A percentile compares a stretch with the other conserved stretches of the same genome.
Conservation (phyloP, 2,888 invertebrate species). For the Netelia fuscicornis region DNA sequence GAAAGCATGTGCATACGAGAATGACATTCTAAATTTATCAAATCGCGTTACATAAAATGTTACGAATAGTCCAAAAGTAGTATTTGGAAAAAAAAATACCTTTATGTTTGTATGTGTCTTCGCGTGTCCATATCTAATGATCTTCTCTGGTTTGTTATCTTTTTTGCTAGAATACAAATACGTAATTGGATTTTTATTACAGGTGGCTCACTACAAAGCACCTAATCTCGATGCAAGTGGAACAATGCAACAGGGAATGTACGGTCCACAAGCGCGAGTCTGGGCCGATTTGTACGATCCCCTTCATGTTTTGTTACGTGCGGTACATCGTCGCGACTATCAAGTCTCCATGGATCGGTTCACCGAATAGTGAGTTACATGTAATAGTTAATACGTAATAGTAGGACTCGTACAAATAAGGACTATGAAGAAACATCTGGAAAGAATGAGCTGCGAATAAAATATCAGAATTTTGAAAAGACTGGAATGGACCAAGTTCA, state of each 20-base stretch:
- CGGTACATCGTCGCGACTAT: slow-evolving; percentile 96
- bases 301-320: slow-evolving; percentile 95
- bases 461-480: background rate
- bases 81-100: too few relatives aligned
- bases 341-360: slow-evolving; percentile 98
- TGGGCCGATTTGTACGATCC: slow-evolving; percentile 98
- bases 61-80: too few relatives aligned
- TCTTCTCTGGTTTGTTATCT: too few relatives aligned
- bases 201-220: slow-evolving; percentile 94
- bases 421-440: background rate
- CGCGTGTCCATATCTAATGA: too few relatives aligned
- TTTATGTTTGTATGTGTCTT: too few relatives aligned
- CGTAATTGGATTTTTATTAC: slow-evolving; percentile 39
- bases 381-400: background rate
- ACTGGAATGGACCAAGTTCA: background rate
- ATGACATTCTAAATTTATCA: too few relatives aligned
- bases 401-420: background rate
- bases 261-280: slow-evolving; percentile 93
- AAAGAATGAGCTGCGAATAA: background rate
- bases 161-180: too few relatives aligned
- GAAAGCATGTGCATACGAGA: too few relatives aligned
- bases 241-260: slow-evolving; percentile 92
- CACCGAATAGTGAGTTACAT: slow-evolving; percentile 91
- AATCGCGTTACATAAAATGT: too few relatives aligned
- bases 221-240: slow-evolving; percentile 94